Percentiles rank a stretch among this genome's conserved stretches.
Conservation (phyloP, 2,113 vertebrate species). For the Elanus axillaris region DNA sequence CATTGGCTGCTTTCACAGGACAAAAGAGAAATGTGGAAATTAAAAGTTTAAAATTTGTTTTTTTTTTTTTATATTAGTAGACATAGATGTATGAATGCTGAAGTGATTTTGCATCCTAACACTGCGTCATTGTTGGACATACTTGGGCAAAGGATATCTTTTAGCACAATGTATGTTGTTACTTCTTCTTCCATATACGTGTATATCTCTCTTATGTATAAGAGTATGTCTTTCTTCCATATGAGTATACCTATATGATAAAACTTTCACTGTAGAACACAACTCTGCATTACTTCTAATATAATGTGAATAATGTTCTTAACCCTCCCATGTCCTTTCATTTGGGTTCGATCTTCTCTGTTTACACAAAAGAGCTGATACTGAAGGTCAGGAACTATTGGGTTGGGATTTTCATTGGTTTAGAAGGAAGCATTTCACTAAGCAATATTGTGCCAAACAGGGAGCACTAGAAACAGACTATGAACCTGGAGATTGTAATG, state of each 20-base stretch:
- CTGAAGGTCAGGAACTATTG: background rate
- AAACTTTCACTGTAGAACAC: background rate
- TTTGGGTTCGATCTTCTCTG: background rate
- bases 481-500: fast-evolving
- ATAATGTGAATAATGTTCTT: background rate
- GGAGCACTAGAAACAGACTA: background rate
- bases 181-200: background rate
- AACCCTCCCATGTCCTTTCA: background rate
- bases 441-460: background rate
- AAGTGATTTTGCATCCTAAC: background rate
- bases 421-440: background rate
- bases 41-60: background rate
- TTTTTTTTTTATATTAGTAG: background rate
- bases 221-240: background rate
- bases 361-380: background rate
- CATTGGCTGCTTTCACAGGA: background rate
- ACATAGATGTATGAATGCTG: background rate
- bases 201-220: background rate
- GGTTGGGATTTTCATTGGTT: background rate
- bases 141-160: background rate
- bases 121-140: background rate
- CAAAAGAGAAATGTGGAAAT: background rate
- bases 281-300: background rate
- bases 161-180: background rate
- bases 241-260: background rate